Evolutionary conservation across 2,888 invertebrate genomes (phyloP).

Genomic region (Cinara cedri): DNA sequence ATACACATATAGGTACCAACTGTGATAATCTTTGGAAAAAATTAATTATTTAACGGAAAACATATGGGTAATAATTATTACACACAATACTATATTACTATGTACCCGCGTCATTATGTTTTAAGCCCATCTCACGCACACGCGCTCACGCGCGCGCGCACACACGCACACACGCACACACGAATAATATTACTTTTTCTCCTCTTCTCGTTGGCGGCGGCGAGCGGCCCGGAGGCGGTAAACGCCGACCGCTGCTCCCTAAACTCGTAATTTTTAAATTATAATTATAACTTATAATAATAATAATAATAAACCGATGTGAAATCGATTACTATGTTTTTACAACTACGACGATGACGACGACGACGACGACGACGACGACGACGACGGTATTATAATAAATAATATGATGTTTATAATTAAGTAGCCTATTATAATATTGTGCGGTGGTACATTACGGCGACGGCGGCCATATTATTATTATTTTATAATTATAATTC

Average conservation of each 20-base stretch:
- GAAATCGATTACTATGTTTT: slow-evolving; percentile 52
- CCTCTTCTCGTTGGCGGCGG: slow-evolving; percentile 43
- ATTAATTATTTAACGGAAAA: slow-evolving; percentile 47
- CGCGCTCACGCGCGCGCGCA: neutral
- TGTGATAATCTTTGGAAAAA: slow-evolving; percentile 34
- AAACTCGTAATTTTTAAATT: slow-evolving; percentile 54
- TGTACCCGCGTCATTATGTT: slow-evolving; percentile 27
- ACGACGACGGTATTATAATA: slow-evolving; percentile 45
- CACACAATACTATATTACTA: no score
- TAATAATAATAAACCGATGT: slow-evolving; percentile 6
- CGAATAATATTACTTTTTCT: neutral
- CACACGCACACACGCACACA: neutral
- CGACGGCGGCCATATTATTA: slow-evolving; percentile 11
- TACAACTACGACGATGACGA: slow-evolving; percentile 12
- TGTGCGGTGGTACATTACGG: slow-evolving; percentile 13
- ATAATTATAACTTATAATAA: slow-evolving; percentile 46
- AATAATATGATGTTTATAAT: slow-evolving; percentile 46
- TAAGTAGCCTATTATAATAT: slow-evolving; percentile 42
- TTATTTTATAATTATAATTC: slow-evolving; percentile 34
- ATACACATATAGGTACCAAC: slow-evolving; percentile 20
- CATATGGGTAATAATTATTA: slow-evolving; percentile 38
- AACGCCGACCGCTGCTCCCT: slow-evolving; percentile 35
- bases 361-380: slow-evolving; percentile 23
- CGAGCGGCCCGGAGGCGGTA: slow-evolving; percentile 35
- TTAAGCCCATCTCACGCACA: slow-evolving; percentile 14